Evolutionary conservation across 2,888 invertebrate species (phyloP).

Genomic region (Ochlodes sylvanus): DNA sequence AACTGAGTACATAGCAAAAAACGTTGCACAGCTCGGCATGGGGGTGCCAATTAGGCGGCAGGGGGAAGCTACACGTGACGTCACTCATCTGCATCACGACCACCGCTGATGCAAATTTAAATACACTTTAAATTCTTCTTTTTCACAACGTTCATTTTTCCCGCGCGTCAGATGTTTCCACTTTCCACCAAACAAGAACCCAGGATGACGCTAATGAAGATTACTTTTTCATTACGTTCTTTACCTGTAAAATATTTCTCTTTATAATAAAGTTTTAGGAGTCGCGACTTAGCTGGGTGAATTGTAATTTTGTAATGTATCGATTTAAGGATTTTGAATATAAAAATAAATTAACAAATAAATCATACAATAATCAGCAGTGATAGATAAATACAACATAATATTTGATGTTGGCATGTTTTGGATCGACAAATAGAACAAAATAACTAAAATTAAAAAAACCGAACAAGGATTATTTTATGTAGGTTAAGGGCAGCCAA

Average conservation of each 20-base stretch:
- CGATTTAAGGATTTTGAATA: no score
- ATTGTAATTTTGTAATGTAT: no score
- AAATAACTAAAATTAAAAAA: no score
- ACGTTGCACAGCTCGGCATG: constrained; percentile 39
- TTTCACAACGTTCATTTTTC: constrained; percentile 61
- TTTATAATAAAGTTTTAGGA: background rate
- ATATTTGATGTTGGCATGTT: no score
- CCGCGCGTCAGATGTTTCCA: constrained; percentile 52
- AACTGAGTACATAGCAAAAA: constrained; percentile 34
- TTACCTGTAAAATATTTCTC: constrained; percentile 14
- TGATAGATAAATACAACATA: no score
- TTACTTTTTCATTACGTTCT: constrained; percentile 27
- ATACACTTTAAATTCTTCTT: constrained; percentile 68
- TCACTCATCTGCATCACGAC: constrained; percentile 76
- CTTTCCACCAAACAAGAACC: constrained; percentile 16
- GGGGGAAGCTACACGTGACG: constrained; percentile 63
- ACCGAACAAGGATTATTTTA: no score
- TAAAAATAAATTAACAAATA: no score
- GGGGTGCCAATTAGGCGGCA: constrained; percentile 60
- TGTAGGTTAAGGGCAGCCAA: no score
- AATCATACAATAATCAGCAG: no score
- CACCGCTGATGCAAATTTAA: constrained; percentile 73
- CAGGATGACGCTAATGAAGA: constrained; percentile 21
- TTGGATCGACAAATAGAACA: no score
- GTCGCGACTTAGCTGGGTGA: no score